Percentiles rank a stretch among this genome's conserved stretches.
phyloP scores from a whole-genome alignment of 2,113 vertebrate genomes.

The Herpailurus yagouaroundi region DNA sequence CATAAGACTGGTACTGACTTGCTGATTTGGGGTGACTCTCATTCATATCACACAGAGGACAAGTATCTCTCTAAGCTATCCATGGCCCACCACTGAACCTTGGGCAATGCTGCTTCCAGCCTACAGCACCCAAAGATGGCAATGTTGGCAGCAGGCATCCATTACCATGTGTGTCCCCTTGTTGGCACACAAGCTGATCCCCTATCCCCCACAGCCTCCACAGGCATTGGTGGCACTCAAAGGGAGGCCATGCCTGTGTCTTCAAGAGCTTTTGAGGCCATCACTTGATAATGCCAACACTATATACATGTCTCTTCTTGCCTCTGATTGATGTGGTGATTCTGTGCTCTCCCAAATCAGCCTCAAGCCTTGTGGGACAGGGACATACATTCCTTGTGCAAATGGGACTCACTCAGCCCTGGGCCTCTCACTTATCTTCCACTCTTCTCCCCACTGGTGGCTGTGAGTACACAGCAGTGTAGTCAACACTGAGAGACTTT shows the following conservation, averaged over 20 bases:
- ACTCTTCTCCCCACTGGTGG: not conserved
- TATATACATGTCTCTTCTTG: not conserved
- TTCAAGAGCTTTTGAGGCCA: not conserved
- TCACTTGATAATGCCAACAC: not conserved
- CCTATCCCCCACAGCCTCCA: not conserved
- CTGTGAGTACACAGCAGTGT: not conserved
- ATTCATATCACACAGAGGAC: not conserved
- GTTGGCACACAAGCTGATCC: not conserved
- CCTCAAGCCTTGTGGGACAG: not conserved
- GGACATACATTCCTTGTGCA: not conserved
- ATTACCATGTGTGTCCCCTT: not conserved
- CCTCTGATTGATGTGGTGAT: not conserved
- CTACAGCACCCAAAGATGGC: not conserved
- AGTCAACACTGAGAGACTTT: not conserved
- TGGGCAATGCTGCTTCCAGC: not conserved
- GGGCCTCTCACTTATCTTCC: not conserved
- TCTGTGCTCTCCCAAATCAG: not conserved
- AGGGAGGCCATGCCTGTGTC: not conserved
- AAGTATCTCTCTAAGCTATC: not conserved
- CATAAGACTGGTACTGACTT: not conserved
- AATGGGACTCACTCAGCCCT: not conserved
- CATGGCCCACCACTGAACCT: not conserved
- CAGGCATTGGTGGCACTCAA: not conserved
- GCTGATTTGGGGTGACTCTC: not conserved
- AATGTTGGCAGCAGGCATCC: not conserved